Evolutionary conservation across 2,888 invertebrate species (phyloP).

Genomic region (Chelonus formosanus): DNA sequence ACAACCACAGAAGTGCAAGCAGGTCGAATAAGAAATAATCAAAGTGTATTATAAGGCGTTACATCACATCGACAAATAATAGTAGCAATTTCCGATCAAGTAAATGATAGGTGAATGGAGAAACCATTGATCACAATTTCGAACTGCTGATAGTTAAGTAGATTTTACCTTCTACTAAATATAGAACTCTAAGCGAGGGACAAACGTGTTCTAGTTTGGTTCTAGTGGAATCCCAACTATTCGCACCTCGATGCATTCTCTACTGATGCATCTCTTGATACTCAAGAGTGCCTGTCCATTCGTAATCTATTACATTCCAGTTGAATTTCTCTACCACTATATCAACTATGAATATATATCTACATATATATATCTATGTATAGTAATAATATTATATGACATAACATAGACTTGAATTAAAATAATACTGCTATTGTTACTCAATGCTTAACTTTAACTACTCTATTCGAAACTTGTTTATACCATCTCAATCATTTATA

Average conservation of each 20-base stretch:
- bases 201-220: conserved; percentile 8
- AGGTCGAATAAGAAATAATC: too few relatives aligned
- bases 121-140: conserved; percentile 3
- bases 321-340: conserved; percentile 1
- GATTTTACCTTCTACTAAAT: not conserved
- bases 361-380: not conserved
- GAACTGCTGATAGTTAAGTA: not conserved
- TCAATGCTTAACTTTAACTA: too few relatives aligned
- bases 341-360: not conserved
- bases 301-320: conserved; percentile 12
- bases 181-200: conserved; percentile 2
- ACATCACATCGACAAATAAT: not conserved
- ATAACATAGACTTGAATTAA: too few relatives aligned
- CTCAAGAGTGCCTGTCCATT: conserved; percentile 12
- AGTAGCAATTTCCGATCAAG: conserved; percentile 1
- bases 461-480: too few relatives aligned
- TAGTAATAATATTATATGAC: too few relatives aligned
- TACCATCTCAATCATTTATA: too few relatives aligned
- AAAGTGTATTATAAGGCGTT: too few relatives aligned
- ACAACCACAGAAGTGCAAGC: too few relatives aligned
- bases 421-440: too few relatives aligned
- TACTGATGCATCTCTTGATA: conserved; percentile 10
- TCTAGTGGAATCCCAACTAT: conserved; percentile 7
- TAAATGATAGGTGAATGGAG: not conserved
- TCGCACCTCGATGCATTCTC: conserved; percentile 12